These are phyloP conservation scores for Taenioides sp. DNA, from an alignment of 2,797 vertebrate species.

Conservation along the genomic window DNA sequence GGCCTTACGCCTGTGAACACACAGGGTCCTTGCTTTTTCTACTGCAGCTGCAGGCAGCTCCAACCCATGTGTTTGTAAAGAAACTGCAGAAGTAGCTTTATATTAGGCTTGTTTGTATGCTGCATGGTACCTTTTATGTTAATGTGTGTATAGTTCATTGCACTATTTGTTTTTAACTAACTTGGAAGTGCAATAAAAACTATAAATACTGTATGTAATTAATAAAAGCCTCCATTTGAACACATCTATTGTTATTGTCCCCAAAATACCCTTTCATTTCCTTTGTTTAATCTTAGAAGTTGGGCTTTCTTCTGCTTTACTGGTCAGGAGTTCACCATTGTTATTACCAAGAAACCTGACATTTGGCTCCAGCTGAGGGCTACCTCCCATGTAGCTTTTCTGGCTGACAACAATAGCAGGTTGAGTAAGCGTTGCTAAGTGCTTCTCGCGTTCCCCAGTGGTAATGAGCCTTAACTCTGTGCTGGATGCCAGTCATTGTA, in stretches of 20 bases:
- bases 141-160: slow-evolving; percentile 77
- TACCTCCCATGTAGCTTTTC: slow-evolving; percentile 32
- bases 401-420: slow-evolving; percentile 54
- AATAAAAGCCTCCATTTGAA: slow-evolving; percentile 75
- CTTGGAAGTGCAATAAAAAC: slow-evolving; percentile 84
- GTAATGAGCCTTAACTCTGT: slow-evolving; percentile 52
- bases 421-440: slow-evolving; percentile 52
- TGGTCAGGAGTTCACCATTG: slow-evolving; percentile 26
- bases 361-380: slow-evolving; percentile 42
- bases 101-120: slow-evolving; percentile 74
- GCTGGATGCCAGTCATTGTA: slow-evolving; percentile 8
- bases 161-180: slow-evolving; percentile 83
- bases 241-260: slow-evolving; percentile 27
- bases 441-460: slow-evolving; percentile 40
- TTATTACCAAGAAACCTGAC: slow-evolving; percentile 35
- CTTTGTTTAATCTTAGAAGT: slow-evolving; percentile 22
- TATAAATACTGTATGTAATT: slow-evolving; percentile 83
- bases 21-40: slow-evolving; percentile 64
- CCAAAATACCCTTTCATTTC: slow-evolving; percentile 11
- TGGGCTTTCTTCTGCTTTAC: not conserved
- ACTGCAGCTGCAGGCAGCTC: slow-evolving; percentile 86
- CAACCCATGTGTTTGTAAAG: slow-evolving; percentile 54
- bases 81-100: slow-evolving; percentile 59
- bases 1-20: slow-evolving; percentile 47
- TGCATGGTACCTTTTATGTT: slow-evolving; percentile 79